Evolutionary conservation across 2,888 invertebrate species (phyloP).

Genomic region (Clistopyga incitator): DNA sequence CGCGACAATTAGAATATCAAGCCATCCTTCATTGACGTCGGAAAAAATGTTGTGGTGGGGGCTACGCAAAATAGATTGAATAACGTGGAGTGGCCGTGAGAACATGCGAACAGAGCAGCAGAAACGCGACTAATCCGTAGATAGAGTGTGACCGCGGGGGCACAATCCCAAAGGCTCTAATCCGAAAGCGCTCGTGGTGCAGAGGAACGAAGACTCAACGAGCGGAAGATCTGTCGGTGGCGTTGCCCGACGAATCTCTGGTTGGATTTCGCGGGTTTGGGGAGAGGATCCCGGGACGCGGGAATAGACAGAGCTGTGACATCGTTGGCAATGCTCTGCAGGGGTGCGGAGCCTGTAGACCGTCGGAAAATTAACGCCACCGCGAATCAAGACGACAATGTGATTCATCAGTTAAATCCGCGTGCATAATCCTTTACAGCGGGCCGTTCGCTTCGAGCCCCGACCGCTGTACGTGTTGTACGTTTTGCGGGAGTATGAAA

Average conservation of each 20-base stretch:
- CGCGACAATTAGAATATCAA: neutral
- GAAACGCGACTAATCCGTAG: conserved; percentile 53
- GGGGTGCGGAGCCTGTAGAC: conserved; percentile 52
- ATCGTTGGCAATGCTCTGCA: conserved; percentile 7
- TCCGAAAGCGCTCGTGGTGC: conserved; percentile 66
- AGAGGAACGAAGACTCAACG: conserved; percentile 65
- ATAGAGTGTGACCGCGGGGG: conserved; percentile 44
- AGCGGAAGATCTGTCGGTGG: conserved; percentile 68
- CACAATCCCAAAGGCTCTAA: conserved; percentile 60
- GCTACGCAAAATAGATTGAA: neutral
- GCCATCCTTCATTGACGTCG: neutral
- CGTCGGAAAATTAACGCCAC: conserved; percentile 83
- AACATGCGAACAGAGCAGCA: neutral
- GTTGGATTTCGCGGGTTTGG: conserved; percentile 51
- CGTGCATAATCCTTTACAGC: conserved; percentile 84
- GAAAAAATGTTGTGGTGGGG: too few relatives aligned
- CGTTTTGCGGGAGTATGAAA: neutral
- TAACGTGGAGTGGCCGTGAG: neutral
- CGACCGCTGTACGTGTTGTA: conserved; percentile 55
- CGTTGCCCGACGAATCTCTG: conserved; percentile 48
- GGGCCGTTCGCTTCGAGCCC: conserved; percentile 73
- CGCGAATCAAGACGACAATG: conserved; percentile 85
- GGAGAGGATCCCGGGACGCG: conserved; percentile 24
- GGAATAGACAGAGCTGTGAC: conserved; percentile 9
- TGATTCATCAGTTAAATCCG: conserved; percentile 85